A percentile compares a stretch with the other conserved stretches of the same genome.
Evolutionary conservation across 2,888 invertebrate genomes (phyloP).

Genomic region (Apamea sordens): DNA sequence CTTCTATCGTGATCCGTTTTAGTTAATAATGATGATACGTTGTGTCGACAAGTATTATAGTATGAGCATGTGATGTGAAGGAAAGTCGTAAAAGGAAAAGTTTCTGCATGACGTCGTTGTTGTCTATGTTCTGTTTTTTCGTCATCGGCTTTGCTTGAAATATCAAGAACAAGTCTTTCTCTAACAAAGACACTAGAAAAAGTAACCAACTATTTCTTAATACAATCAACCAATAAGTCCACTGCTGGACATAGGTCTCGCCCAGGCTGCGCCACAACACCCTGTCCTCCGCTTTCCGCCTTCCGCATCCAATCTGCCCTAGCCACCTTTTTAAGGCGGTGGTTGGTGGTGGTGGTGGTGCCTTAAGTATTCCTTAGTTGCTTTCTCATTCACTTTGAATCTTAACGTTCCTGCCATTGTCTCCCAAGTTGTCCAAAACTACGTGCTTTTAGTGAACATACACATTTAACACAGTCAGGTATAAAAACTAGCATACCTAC

Average conservation of each 20-base stretch:
- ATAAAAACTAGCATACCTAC: background rate
- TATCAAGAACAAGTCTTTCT: background rate
- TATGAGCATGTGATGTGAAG: background rate
- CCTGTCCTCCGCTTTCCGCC: background rate
- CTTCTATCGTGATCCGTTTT: background rate
- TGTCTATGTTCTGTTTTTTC: background rate
- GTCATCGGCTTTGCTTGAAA: background rate
- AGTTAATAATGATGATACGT: background rate
- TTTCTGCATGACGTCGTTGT: background rate
- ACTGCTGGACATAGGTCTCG: background rate
- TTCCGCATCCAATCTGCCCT: background rate
- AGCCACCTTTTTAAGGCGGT: background rate
- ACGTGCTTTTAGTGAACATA: background rate
- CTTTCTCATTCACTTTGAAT: background rate
- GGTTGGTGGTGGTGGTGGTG: background rate
- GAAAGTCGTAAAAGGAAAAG: background rate
- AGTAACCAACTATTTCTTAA: background rate
- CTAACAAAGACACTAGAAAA: background rate
- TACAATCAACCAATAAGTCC: background rate
- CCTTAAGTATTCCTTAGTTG: background rate
- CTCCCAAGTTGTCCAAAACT: background rate
- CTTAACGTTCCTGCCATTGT: no score
- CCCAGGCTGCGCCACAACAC: background rate
- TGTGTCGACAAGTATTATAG: background rate
- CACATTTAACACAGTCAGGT: background rate